Evolutionary conservation across 2,113 vertebrate genomes (phyloP).

Genomic region (Microcebus griseorufus): DNA sequence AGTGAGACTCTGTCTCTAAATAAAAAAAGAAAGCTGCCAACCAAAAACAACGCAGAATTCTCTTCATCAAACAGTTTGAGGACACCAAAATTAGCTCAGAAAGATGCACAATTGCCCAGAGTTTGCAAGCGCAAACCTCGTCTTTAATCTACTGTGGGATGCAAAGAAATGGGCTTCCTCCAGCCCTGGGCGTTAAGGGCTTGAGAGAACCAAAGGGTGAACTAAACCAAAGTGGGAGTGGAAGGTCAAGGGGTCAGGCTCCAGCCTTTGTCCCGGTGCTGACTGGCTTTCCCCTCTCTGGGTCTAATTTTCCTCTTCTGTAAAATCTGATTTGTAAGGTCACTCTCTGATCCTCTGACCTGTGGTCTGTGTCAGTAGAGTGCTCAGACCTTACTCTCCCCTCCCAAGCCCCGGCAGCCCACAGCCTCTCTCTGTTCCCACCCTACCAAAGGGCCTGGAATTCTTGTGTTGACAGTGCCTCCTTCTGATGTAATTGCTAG

Average conservation of each 20-base stretch:
- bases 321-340: not conserved
- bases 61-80: not conserved
- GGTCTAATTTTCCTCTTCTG: not conserved
- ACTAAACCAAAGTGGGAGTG: not conserved
- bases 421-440: not conserved
- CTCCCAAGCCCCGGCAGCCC: accelerated
- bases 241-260: not conserved
- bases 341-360: not conserved
- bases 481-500: not conserved
- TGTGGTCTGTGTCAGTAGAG: not conserved
- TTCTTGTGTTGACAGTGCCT: not conserved
- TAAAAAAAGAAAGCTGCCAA: no score
- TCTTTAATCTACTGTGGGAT: not conserved
- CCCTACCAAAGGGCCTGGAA: not conserved
- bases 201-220: not conserved
- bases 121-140: not conserved
- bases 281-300: not conserved
- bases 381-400: not conserved
- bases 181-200: no score
- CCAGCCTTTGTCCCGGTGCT: not conserved
- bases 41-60: not conserved
- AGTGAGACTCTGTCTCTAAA: no score
- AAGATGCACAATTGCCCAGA: not conserved
- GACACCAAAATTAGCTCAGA: not conserved
- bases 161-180: accelerated